Evolutionary conservation across 2,113 vertebrate species (phyloP), one percentile per base, ranked within the genome.

Genomic region (Myrmecobius fasciatus): DNA sequence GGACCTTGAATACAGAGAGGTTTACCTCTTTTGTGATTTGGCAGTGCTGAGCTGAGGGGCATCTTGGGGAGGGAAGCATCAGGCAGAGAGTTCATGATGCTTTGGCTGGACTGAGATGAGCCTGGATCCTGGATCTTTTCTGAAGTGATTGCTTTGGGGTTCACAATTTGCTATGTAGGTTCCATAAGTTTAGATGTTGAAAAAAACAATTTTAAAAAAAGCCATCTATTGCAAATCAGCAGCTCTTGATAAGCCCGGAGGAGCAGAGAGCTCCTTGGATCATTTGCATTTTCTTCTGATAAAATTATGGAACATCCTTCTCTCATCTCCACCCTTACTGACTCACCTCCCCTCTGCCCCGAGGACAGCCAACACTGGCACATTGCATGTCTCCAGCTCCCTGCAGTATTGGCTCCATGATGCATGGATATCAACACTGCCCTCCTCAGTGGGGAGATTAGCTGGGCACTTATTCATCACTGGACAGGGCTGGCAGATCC

Each of bases 171-270:
- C 67, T 83, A 20, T 2, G 17, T 11, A 7, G 67, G 67, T 83
- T 83, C 67, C 67, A 83, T 83, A 83, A 83, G 67, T 83, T 83
- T 83, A 83, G 20, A 83, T 83, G 67, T 83, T 83, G 67, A 83
- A 83, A 83, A 67, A 54, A 67, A 67, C 17, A 83, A 17, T 83
- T 60, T 75, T 17, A 31, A n/a, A 75, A 43, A 83, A 75, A n/a
- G 36, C 7, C 36, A 75, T 7, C 17, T 83, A n/a, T 43, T 22
- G 20, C n/a, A 83, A 83, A 43, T 83, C 67, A 83, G 22, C 36
- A 83, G 36, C 36, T 75, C 67, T n/a, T 43, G 36, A n/a, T 22
- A 7, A 75, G 67, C 36, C 67, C 14, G 2, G 36, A 83, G 67
- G 20, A 83, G 67, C 14, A 43, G n/a, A 43, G 20, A 83, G 20